phyloP scores from a whole-genome alignment of 1,140 invertebrate genomes.

The Antheraea pernyi region DNA sequence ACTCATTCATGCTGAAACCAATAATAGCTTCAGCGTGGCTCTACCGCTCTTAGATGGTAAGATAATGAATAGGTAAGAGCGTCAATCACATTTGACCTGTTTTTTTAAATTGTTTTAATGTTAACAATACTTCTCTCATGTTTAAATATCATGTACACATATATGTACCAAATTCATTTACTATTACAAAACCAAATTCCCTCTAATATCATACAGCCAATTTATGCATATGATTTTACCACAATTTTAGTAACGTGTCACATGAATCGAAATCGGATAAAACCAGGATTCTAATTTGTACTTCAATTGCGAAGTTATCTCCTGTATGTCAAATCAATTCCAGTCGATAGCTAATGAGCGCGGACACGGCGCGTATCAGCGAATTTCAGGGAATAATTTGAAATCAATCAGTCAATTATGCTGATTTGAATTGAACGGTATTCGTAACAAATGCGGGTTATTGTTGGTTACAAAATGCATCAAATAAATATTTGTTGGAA shows the following conservation, averaged over 20 bases:
- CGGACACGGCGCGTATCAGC: not conserved
- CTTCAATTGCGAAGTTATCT: not conserved
- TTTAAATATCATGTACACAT: too few relatives aligned
- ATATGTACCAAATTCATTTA: not conserved
- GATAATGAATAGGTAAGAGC: too few relatives aligned
- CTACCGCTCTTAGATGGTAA: too few relatives aligned
- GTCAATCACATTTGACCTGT: too few relatives aligned
- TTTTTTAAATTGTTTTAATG: too few relatives aligned
- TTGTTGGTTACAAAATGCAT: not conserved
- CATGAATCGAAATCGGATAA: not conserved
- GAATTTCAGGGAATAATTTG: slow-evolving; percentile 5
- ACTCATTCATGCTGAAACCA: too few relatives aligned
- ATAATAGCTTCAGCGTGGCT: too few relatives aligned
- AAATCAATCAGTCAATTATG: slow-evolving; percentile 7
- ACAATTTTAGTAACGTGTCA: not conserved
- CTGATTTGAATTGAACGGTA: not conserved
- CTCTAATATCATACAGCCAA: not conserved
- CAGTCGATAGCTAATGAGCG: not conserved
- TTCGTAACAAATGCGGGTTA: slow-evolving; percentile 3
- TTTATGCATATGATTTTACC: too few relatives aligned
- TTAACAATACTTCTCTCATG: too few relatives aligned
- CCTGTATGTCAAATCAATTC: slow-evolving; percentile 6
- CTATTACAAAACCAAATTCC: not conserved
- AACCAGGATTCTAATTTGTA: not conserved
- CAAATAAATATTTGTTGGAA: not conserved